Base-by-base conservation (phyloP, 1,140 invertebrate genomes). In the Euwallacea similis region DNA sequence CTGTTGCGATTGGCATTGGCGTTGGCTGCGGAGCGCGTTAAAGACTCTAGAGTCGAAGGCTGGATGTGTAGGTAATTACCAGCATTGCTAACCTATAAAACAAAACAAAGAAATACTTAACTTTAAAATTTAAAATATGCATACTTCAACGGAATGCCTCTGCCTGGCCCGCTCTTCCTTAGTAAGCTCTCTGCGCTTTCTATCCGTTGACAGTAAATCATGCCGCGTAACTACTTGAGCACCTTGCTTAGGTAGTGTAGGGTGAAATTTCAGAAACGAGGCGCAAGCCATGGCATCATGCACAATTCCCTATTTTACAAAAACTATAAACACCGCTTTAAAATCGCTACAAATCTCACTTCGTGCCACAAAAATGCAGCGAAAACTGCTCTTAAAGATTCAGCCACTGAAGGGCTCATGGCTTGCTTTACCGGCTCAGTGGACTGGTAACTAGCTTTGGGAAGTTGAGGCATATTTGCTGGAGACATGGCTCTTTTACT, bases 231-330 rank as follows among this genome's bases (percentile, higher is more conserved):
- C 87, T 10, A 93, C 91, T 0, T 88, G 83, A 15, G 90, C 89
- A 6, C 91, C 91, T 76, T 93, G 87, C 77, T 94, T 94, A 6
- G 92, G 91, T 66, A 97, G 82, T 15, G 89, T 88, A 7, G 95
- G 95, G 82, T 98, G 95, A 80, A 98, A 98, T 83, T 97, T 97
- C 0, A 99, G 84, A 79, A 96, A 98, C 6, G 96, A 95, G 0
- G 96, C 95, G 79, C 95, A 97, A 0, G 96, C 95, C 91, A 98
- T 98, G 6, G 96, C 96, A 81, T 99, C 97, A 80, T 98, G 95
- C 0, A 98, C 94, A 53, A 98, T 92, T 1, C 94, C 85, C 71
- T 72, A 16, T 11, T 33, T 1, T 33, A 33, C 21, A 33, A 62
- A 62, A 62, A 69, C 33, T 85, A 56, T 2, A 15, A 71, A 44